Percentiles rank a stretch among this genome's conserved stretches.
phyloP scores from a whole-genome alignment of 1,140 invertebrate genomes.

The Helicoverpa zea region DNA sequence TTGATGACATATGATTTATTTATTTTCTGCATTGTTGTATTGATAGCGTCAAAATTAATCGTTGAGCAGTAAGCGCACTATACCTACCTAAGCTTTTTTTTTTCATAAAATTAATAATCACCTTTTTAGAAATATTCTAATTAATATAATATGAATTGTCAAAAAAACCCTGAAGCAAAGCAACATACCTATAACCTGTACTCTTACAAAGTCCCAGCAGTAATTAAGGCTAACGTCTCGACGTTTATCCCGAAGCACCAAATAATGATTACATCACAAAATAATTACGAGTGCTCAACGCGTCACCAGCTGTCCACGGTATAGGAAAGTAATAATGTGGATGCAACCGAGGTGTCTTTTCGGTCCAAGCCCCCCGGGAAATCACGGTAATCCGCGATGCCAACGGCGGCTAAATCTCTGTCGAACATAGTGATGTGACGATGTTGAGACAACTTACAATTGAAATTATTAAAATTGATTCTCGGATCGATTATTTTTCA shows the following conservation, averaged over 20 bases:
- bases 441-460: conserved; percentile 17
- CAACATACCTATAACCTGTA: background rate
- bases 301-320: conserved; percentile 60
- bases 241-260: conserved; percentile 31
- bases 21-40: background rate
- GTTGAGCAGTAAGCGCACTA: too few species aligned
- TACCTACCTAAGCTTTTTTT: too few species aligned
- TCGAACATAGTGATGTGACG: conserved; percentile 62
- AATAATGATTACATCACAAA: conserved; percentile 64
- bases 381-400: conserved; percentile 82
- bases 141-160: background rate
- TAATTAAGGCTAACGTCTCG: conserved; percentile 17
- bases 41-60: too few species aligned
- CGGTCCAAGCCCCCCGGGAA: conserved; percentile 81
- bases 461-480: conserved; percentile 9
- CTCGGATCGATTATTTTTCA: too few species aligned
- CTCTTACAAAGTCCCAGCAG: background rate
- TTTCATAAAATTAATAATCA: too few species aligned
- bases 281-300: conserved; percentile 65
- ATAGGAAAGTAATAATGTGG: conserved; percentile 73
- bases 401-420: conserved; percentile 78
- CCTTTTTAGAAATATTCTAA: background rate
- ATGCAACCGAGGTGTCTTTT: conserved; percentile 80
- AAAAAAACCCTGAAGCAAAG: background rate
- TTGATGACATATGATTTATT: background rate